Evolutionary conservation across 2,888 invertebrate species (phyloP).

Genomic region (Graphium colonna): DNA sequence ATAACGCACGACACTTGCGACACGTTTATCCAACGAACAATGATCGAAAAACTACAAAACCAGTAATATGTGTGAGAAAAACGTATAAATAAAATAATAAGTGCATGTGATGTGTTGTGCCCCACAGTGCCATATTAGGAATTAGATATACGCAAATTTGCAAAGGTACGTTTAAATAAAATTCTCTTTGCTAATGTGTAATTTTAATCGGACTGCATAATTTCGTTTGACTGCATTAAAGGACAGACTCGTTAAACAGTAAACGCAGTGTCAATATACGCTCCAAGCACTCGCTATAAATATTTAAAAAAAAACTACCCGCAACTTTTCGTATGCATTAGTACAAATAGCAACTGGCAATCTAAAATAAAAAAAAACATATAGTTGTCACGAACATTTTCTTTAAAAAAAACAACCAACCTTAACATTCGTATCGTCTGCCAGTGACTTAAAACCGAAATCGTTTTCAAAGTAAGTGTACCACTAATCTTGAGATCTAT

Average conservation of each 20-base stretch:
- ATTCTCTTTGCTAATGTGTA: slow-evolving; percentile 8
- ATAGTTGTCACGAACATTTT: neutral
- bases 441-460: too few relatives aligned
- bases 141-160: slow-evolving; percentile 46
- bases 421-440: too few relatives aligned
- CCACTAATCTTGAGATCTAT: neutral
- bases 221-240: slow-evolving; percentile 6
- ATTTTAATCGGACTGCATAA: slow-evolving; percentile 9
- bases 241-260: slow-evolving; percentile 4
- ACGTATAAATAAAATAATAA: slow-evolving; percentile 56
- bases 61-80: slow-evolving; percentile 49
- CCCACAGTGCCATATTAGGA: slow-evolving; percentile 64
- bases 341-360: neutral
- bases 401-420: too few relatives aligned
- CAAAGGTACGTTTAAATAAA: slow-evolving; percentile 49
- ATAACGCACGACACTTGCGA: slow-evolving; percentile 62
- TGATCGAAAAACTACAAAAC: slow-evolving; percentile 39
- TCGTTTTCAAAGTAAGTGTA: neutral
- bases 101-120: slow-evolving; percentile 76
- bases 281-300: neutral
- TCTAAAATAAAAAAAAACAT: neutral
- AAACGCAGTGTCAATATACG: slow-evolving; percentile 4
- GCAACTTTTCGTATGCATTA: neutral
- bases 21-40: slow-evolving; percentile 30
- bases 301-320: slow-evolving; percentile 6